Evolutionary conservation across 1,140 invertebrate species (phyloP), one percentile per base, ranked within the genome.

Genomic region (Zophobas atratus): DNA sequence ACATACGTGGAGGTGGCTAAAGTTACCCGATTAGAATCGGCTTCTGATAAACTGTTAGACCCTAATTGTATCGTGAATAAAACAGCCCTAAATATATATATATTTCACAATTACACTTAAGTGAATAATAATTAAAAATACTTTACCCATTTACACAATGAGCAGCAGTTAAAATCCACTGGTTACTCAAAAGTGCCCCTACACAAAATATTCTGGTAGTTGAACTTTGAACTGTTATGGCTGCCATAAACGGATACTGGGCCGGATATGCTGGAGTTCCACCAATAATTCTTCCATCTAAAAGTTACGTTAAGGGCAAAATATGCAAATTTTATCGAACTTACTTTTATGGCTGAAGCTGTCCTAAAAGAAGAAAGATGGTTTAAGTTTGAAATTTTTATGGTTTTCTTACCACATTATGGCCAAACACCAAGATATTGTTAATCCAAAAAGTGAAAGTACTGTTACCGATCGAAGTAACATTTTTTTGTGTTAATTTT

Each of bases 141-240:
- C 20, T 20, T 20, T 60, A 35, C 56, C 56, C 56, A 60, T 60
- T 39, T 38, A 60, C 56, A n/a, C 56, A 60, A 2, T 60, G 56
- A 36, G 32, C 56, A 60, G 56, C 56, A 36, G 56, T 60, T 6
- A 60, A 36, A 8, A 60, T 36, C 56, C 56, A 60, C 35, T 60
- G 56, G n/a, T 8, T 60, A 20, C 56, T 36, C n/a, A 36, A 60
- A 4, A 60, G 20, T 6, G 34, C 34, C 36, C 56, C 56, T 60
- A 33, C 56, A 38, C 56, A 60, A 60, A 60, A 60, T 36, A 33
- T 36, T 6, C 2, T 60, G n/a, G n/a, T 35, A 39, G 34, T 36
- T 8, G 56, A 20, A 60, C 5, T 36, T 39, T 60, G 34, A 60
- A 60, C 56, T 36, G 35, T 60, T 5, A 60, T 60, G 0, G 56